phyloP scores from a whole-genome alignment of 2,888 invertebrate genomes.

The Bombyx huttoni region DNA sequence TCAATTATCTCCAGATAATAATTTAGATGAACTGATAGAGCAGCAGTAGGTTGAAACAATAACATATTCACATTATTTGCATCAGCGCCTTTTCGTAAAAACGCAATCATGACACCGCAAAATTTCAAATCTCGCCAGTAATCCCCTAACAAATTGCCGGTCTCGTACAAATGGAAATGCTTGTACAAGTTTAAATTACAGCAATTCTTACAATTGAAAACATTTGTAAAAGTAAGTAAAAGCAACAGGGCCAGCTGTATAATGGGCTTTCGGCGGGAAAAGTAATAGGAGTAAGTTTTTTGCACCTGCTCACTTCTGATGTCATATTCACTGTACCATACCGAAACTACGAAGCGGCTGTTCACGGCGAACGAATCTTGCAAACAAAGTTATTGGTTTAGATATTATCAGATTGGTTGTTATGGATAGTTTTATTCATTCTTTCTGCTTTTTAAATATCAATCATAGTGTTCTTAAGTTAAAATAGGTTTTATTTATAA shows the following conservation, averaged over 20 bases:
- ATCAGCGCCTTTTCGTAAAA: neutral
- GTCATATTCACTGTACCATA: conserved; percentile 17
- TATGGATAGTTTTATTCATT: no score
- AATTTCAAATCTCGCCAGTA: conserved; percentile 1
- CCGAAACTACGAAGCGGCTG: neutral
- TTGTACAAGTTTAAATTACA: conserved; percentile 37
- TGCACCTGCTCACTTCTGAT: conserved; percentile 43
- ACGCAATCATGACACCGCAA: neutral
- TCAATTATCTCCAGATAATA: no score
- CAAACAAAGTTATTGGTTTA: neutral
- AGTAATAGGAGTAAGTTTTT: conserved; percentile 40
- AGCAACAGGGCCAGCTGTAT: conserved; percentile 32
- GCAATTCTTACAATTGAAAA: conserved; percentile 37
- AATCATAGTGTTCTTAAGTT: no score
- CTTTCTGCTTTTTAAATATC: no score
- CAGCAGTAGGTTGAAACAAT: neutral
- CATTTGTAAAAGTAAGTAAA: conserved; percentile 31
- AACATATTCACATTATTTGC: neutral
- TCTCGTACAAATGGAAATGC: conserved; percentile 26
- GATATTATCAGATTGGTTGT: neutral
- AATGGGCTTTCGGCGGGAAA: conserved; percentile 27
- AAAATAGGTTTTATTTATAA: no score
- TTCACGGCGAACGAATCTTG: neutral
- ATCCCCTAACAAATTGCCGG: conserved; percentile 17
- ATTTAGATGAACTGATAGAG: neutral